Base-by-base conservation (phyloP, 2,113 vertebrate genomes). In the Trematomus loennbergii region DNA sequence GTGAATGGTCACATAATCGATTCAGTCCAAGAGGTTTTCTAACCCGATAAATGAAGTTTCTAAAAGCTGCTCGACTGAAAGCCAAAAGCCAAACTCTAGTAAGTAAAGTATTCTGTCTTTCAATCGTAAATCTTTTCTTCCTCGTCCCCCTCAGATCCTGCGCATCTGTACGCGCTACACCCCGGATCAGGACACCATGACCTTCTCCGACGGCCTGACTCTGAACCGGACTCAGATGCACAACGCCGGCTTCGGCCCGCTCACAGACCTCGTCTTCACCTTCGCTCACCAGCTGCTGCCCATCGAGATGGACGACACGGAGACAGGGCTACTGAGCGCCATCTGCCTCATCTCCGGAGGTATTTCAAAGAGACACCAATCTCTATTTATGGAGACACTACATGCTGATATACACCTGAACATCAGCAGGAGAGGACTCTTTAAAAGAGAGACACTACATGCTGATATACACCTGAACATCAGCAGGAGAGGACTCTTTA, bases 331-430 rank as follows among this genome's bases (percentile, higher is more conserved):
- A 73, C 97, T 99, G 74, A 99, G 98, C 91, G 98, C 97, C 95
- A 99, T 99, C 96, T 99, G 98, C 94, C 94, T 99, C 78, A 99
- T 99, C 92, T 99, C 97, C 50, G 98, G 98, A 97, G 98, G 98
- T 25, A 25, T 25, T 25, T 25, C 0, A 22, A 25, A 25, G 25
- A 25, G 25, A 25, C 25, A 25, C 25, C 25, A 25, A 2, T 25
- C 25, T 25, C 25, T 25, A 25, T 25, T 25, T 2, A 25, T 25
- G 7, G 5, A 7, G 36, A 55, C 65, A 18, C 49, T 17, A 66
- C 18, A 40, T n/a, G 50, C 63, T 20, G 20, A 61, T 16, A 25
- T 11, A 36, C 52, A 49, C 12, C 53, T 55, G 53, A 22, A 55
- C n/a, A 22, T 22, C 36, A 36, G 36, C 36, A 36, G 36, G 36